Evolutionary conservation across 2,888 invertebrate genomes (phyloP).

Genomic region (Scaptomyza reducta): DNA sequence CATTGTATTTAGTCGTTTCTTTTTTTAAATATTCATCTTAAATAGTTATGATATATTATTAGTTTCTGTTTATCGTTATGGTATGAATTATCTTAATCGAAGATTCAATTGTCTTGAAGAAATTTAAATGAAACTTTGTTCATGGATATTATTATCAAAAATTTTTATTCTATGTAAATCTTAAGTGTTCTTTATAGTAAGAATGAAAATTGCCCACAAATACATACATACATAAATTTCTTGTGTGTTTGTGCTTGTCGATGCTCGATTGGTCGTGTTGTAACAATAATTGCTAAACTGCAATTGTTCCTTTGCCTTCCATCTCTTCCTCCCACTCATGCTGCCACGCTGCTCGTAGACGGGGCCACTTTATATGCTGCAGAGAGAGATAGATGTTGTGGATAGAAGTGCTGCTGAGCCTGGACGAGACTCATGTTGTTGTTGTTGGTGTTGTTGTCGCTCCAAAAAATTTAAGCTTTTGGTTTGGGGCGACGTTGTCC

Average conservation of each 20-base stretch:
- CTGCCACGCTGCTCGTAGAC: slow-evolving; percentile 3
- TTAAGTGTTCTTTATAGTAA: background rate
- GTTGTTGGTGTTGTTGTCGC: slow-evolving; percentile 16
- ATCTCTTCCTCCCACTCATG: slow-evolving; percentile 7
- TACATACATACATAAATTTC: slow-evolving; percentile 19
- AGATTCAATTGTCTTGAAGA: too few relatives aligned
- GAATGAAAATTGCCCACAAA: too few relatives aligned
- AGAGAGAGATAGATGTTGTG: slow-evolving; percentile 6
- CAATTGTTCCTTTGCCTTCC: slow-evolving; percentile 30
- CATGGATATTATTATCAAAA: too few relatives aligned
- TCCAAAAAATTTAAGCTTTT: slow-evolving; percentile 66
- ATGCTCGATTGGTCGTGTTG: slow-evolving; percentile 60
- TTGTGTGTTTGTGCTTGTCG: slow-evolving; percentile 13
- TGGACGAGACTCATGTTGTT: slow-evolving; percentile 3
- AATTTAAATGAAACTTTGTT: too few relatives aligned
- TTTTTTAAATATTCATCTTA: too few relatives aligned
- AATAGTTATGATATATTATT: slow-evolving; percentile 10
- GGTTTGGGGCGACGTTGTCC: slow-evolving; percentile 55
- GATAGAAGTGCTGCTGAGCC: slow-evolving; percentile 43
- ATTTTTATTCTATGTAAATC: background rate
- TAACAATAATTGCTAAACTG: slow-evolving; percentile 74
- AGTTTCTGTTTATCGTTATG: background rate
- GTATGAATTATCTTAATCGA: background rate
- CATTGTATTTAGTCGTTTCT: too few relatives aligned
- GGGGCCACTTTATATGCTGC: slow-evolving; percentile 36